Base-by-base conservation (phyloP, 2,888 invertebrate species). In the Amblyjoppa proteus region DNA sequence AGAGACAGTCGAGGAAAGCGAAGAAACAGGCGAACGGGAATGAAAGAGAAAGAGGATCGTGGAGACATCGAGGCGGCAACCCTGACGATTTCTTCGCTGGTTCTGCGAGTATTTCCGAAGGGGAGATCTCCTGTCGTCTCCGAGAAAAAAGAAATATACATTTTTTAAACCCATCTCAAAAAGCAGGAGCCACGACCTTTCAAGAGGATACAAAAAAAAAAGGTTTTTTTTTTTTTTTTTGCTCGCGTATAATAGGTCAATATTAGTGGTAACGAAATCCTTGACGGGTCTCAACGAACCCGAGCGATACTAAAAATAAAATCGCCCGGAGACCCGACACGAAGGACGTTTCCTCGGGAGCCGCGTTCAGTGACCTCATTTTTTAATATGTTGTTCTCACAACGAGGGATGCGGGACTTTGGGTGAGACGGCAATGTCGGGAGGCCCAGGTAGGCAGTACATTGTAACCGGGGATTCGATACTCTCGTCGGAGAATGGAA, bases 1-100 rank as follows among this genome's bases (percentile, higher is more conserved):
- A 83, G 80, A 77, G 83, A 83, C 85, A 11, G 13, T 69, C 73
- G 80, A 77, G 80, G 85, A 80, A 83, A 83, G 80, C 80, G 73
- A 76, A 73, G 80, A 73, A 85, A 73, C 80, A 73, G 76, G 76
- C 77, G 76, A 85, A 73, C 80, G 80, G 76, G 73, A 80, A 76
- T 80, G 83, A 85, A 83, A 83, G 83, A 83, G 83, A 85, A 83
- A 76, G 61, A 85, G 11, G 76, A 85, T 76, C 31, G 80, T 80
- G 73, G 61, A 85, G 83, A 85, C 85, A 83, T 79, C 79, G 76
- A 58, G 20, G 53, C 2, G 53, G 20, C 7, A n/a, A 20, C 16
- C 13, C 16, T 49, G 45, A 13, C 16, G 45, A 11, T 41, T 11
- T 41, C 41, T 41, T 9, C 41, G 9, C 41, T 2, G 41, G 41